Conservation (phyloP, 2,888 invertebrate species). For the Idaea dimidiata region DNA sequence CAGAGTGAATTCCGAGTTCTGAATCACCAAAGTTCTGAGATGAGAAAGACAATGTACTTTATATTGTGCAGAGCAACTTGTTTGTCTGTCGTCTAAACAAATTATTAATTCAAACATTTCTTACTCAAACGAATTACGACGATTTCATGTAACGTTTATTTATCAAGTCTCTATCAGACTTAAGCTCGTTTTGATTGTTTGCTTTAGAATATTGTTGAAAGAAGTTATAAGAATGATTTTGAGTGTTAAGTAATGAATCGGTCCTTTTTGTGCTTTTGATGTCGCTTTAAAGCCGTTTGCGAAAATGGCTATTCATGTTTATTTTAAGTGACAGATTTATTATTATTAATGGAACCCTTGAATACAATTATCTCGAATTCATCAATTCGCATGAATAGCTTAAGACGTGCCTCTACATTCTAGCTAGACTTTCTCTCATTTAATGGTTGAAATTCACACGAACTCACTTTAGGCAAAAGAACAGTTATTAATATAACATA, state of each 20-base stretch:
- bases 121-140: background rate
- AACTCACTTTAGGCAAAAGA: too few species aligned
- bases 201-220: background rate
- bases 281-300: background rate
- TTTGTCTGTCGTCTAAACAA: background rate
- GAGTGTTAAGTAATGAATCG: conserved; percentile 1
- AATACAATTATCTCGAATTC: background rate
- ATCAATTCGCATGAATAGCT: too few species aligned
- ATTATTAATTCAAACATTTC: background rate
- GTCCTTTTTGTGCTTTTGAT: background rate
- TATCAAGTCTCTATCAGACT: background rate
- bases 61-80: background rate
- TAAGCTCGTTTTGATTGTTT: background rate
- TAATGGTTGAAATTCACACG: too few species aligned
- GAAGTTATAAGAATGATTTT: background rate
- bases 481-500: too few species aligned
- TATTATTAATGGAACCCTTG: background rate
- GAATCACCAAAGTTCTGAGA: background rate
- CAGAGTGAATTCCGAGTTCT: background rate
- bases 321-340: background rate
- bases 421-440: too few species aligned
- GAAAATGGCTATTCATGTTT: background rate
- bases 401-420: too few species aligned
- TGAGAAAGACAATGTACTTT: background rate
- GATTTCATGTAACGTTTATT: background rate